Conservation (phyloP, 2,113 vertebrate species). For the Psilopogon haemacephalus region DNA sequence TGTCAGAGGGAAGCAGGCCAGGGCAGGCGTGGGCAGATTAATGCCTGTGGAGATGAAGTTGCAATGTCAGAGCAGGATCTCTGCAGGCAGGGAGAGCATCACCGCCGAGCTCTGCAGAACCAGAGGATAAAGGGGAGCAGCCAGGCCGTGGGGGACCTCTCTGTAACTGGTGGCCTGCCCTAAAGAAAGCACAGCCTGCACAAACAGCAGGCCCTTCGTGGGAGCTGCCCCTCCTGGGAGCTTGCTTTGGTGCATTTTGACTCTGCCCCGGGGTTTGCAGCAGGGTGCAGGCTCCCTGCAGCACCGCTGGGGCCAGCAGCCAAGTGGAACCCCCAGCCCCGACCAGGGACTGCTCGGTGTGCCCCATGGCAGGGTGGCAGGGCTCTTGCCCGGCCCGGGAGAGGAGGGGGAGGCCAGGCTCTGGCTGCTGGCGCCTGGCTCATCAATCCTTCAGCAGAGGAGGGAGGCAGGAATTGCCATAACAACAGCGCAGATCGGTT, state of each 20-base stretch:
- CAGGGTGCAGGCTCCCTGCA: neutral
- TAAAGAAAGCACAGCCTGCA: neutral
- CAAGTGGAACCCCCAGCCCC: rapidly evolving
- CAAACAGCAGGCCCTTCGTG: rapidly evolving
- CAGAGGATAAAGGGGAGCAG: neutral
- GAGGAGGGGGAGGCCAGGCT: neutral
- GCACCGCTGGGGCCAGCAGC: neutral
- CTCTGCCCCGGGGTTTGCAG: neutral
- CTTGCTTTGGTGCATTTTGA: neutral
- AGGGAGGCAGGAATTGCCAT: conserved; percentile 57
- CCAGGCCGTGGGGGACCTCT: neutral
- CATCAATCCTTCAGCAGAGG: neutral
- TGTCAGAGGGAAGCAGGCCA: neutral
- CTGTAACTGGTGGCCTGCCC: neutral
- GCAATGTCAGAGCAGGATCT: neutral
- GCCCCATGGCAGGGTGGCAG: neutral
- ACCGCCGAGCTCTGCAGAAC: rapidly evolving
- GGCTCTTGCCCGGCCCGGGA: neutral
- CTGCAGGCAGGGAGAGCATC: neutral
- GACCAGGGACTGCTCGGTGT: rapidly evolving
- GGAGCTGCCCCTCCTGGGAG: rapidly evolving
- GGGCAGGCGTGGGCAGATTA: neutral
- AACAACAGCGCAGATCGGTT: conserved; percentile 37
- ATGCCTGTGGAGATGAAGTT: neutral
- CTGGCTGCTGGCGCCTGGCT: neutral